Conservation (phyloP, 2,888 invertebrate genomes). For the Drosophila maculinotata region DNA sequence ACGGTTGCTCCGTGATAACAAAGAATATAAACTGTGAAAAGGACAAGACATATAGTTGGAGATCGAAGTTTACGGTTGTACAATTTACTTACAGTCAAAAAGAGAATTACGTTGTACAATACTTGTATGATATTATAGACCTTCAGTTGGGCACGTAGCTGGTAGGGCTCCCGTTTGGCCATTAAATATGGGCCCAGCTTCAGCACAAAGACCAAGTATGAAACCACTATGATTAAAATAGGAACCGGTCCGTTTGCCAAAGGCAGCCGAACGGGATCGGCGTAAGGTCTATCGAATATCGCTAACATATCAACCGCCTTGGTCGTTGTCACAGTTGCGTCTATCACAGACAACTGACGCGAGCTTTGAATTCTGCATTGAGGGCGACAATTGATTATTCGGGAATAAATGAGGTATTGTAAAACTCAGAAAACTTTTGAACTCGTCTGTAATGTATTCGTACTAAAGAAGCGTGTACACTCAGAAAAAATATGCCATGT, state of each 20-base stretch:
- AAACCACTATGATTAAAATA: constrained; percentile 1
- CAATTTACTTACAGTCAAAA: no score
- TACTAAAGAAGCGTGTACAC: no score
- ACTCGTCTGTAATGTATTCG: no score
- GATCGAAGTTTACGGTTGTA: no score
- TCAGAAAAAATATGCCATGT: no score
- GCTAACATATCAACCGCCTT: constrained; percentile 14
- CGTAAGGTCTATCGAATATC: constrained; percentile 20
- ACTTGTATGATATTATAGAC: constrained; percentile 31
- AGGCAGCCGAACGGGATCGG: constrained; percentile 23
- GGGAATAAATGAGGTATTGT: no score
- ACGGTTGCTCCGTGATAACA: no score
- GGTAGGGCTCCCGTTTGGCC: constrained; percentile 29
- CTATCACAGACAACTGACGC: constrained; percentile 1
- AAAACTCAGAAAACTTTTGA: no score
- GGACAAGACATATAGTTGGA: no score
- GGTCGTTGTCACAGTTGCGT: not conserved
- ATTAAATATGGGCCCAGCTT: constrained; percentile 29
- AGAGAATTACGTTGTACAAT: constrained; percentile 5
- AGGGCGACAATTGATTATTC: no score
- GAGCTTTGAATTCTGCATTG: no score
- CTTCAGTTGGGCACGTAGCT: constrained; percentile 16
- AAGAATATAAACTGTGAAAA: no score
- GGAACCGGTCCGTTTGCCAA: constrained; percentile 10
- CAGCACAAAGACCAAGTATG: constrained; percentile 26